phyloP scores from a whole-genome alignment of 2,888 invertebrate species.

The Papilio protenor region DNA sequence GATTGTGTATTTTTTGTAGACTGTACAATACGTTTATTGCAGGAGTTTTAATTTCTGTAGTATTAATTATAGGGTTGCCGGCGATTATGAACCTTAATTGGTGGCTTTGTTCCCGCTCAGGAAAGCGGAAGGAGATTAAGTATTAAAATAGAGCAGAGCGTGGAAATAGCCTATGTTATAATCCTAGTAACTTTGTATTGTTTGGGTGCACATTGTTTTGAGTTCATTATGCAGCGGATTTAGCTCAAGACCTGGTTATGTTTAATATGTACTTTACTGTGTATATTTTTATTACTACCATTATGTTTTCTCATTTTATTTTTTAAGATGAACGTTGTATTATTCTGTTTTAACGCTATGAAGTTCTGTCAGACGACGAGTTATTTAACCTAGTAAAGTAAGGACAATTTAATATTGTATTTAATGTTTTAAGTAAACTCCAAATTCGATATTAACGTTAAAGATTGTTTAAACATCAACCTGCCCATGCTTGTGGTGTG shows the following conservation, averaged over 20 bases:
- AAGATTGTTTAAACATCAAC: background rate
- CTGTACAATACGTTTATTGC: conserved; percentile 66
- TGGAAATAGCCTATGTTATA: conserved; percentile 42
- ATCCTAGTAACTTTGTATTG: conserved; percentile 41
- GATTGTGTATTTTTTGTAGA: conserved; percentile 73
- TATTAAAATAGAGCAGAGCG: conserved; percentile 59
- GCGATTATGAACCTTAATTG: conserved; percentile 76
- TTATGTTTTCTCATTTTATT: conserved; percentile 12
- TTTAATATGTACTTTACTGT: conserved; percentile 16
- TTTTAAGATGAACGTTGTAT: background rate
- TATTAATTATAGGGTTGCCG: conserved; percentile 76
- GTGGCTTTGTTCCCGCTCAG: conserved; percentile 68
- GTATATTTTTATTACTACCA: conserved; percentile 16
- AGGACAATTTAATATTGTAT: background rate
- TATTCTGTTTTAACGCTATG: background rate
- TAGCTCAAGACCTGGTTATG: conserved; percentile 36
- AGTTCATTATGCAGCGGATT: conserved; percentile 38
- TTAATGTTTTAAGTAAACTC: background rate
- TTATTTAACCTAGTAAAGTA: background rate
- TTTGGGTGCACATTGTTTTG: conserved; percentile 43
- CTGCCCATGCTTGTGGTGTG: too few species aligned
- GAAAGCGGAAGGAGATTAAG: conserved; percentile 63
- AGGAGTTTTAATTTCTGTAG: conserved; percentile 75
- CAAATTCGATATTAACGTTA: background rate
- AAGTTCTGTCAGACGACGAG: background rate